Conservation (phyloP, 2,888 invertebrate genomes). For the Pecten maximus region DNA sequence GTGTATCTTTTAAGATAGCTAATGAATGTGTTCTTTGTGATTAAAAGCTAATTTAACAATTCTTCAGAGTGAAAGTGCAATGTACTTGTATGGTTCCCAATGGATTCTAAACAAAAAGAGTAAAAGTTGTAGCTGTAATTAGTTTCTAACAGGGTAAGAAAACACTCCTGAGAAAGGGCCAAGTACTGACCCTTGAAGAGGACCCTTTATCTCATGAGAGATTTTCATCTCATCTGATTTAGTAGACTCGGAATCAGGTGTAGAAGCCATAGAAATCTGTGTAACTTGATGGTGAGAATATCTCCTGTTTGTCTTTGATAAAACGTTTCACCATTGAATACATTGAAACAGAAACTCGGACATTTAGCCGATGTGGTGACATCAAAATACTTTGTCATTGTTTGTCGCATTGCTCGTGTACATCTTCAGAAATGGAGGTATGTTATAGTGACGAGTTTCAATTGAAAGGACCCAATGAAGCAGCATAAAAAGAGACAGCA, state of each 20-base stretch:
- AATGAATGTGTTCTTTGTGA: neutral
- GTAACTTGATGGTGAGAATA: constrained; percentile 43
- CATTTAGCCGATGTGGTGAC: constrained; percentile 5
- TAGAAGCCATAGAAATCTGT: neutral
- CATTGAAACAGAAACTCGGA: neutral
- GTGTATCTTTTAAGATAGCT: neutral
- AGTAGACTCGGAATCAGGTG: constrained; percentile 7
- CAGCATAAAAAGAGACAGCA: constrained; percentile 23
- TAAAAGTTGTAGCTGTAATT: neutral
- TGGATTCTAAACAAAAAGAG: neutral
- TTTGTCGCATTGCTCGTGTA: neutral
- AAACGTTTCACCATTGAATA: neutral
- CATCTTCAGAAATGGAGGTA: constrained; percentile 20
- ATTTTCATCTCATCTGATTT: constrained; percentile 30
- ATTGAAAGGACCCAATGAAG: neutral
- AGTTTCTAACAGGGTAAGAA: neutral
- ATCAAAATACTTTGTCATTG: constrained; percentile 10
- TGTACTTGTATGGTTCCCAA: neutral
- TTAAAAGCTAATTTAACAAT: neutral
- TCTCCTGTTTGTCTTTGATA: constrained; percentile 11
- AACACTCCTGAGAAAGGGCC: constrained; percentile 26
- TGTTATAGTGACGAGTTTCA: neutral
- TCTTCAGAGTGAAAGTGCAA: neutral
- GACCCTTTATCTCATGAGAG: neutral
- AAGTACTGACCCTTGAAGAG: constrained; percentile 4